A percentile compares a stretch with the other conserved stretches of the same genome.
Conservation (phyloP, 2,797 vertebrate species). For the Channallabes apus region DNA sequence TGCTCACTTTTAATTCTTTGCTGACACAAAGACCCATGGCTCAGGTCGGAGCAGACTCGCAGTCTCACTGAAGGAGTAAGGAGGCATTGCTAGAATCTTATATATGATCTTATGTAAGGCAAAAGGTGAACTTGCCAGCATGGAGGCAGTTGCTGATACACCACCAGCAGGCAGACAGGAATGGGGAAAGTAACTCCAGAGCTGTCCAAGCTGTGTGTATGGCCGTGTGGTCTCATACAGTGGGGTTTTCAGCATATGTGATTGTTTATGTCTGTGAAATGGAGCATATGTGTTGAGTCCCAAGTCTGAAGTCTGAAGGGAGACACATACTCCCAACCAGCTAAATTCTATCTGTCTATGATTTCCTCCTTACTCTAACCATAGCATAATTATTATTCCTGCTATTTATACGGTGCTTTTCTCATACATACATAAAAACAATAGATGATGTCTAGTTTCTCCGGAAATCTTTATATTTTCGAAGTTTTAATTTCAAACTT, state of each 20-base stretch:
- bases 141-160: neutral
- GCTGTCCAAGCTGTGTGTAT: slow-evolving; percentile 63
- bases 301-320: neutral
- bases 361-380: neutral
- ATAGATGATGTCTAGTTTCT: neutral
- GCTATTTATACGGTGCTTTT: neutral
- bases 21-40: slow-evolving; percentile 9
- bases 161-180: neutral
- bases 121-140: slow-evolving; percentile 60
- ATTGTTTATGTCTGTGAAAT: slow-evolving; percentile 73
- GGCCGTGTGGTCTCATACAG: slow-evolving; percentile 56
- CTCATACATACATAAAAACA: neutral
- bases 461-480: neutral
- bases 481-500: neutral
- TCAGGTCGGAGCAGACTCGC: slow-evolving; percentile 29
- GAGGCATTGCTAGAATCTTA: neutral
- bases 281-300: slow-evolving; percentile 58
- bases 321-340: neutral
- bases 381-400: slow-evolving; percentile 2
- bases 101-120: slow-evolving; percentile 32
- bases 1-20: slow-evolving; percentile 13
- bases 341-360: neutral
- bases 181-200: slow-evolving; percentile 56
- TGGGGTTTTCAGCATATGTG: slow-evolving; percentile 67
- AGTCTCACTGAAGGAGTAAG: slow-evolving; percentile 27